Conservation (phyloP, 1,140 invertebrate genomes). For the Rhopalosiphum padi region DNA sequence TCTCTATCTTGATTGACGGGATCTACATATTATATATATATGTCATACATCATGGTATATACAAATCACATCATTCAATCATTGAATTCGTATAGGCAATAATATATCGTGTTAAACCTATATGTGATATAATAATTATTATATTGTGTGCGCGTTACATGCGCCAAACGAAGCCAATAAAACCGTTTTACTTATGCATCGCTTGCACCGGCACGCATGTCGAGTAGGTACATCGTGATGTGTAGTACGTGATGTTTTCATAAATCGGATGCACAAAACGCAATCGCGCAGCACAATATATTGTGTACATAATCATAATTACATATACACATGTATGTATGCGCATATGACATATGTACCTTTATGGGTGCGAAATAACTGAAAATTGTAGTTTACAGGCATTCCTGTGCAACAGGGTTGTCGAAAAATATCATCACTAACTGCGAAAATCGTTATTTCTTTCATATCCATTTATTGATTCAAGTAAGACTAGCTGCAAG, state of each 20-base stretch:
- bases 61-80: too few relatives aligned
- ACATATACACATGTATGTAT: neutral
- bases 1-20: neutral
- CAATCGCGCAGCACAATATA: neutral
- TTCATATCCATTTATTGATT: too few relatives aligned
- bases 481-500: too few relatives aligned
- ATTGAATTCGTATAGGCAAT: too few relatives aligned
- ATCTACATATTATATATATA: neutral
- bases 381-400: neutral
- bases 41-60: too few relatives aligned
- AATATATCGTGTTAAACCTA: too few relatives aligned
- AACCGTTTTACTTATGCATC: neutral
- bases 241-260: neutral
- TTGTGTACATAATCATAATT: neutral
- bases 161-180: neutral
- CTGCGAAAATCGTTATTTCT: neutral
- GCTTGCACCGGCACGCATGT: neutral
- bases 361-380: neutral
- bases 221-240: neutral
- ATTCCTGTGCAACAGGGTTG: neutral
- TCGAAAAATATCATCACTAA: neutral
- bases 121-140: neutral
- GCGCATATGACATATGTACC: neutral
- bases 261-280: neutral
- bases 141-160: neutral